phyloP scores from a whole-genome alignment of 1,140 invertebrate species.

The Drosophila tristis region DNA sequence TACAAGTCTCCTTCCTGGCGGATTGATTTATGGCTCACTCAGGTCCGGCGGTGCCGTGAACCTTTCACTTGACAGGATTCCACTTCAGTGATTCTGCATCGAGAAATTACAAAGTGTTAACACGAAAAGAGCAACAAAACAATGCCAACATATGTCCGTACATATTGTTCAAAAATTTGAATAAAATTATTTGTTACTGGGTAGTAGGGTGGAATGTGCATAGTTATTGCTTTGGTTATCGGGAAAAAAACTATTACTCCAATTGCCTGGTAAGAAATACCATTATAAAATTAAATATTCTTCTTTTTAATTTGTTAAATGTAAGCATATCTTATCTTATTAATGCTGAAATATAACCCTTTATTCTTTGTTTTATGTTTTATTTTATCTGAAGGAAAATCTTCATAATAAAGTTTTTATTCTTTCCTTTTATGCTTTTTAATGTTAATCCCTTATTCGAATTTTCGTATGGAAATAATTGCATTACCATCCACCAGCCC shows the following conservation, averaged over 20 bases:
- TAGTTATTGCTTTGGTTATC: slow-evolving; percentile 1
- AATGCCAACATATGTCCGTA: slow-evolving; percentile 48
- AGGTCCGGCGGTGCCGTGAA: slow-evolving; percentile 24
- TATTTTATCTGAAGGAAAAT: too few relatives aligned
- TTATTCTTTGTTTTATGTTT: too few relatives aligned
- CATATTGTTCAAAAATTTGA: slow-evolving; percentile 34
- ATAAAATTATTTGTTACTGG: slow-evolving; percentile 1
- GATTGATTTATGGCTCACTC: slow-evolving; percentile 75
- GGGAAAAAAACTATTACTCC: too few relatives aligned
- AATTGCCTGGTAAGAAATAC: background rate
- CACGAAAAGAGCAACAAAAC: slow-evolving; percentile 61
- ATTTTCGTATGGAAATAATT: background rate
- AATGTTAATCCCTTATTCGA: too few relatives aligned
- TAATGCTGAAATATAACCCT: slow-evolving; percentile 1
- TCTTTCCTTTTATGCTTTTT: background rate
- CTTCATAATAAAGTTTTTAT: background rate
- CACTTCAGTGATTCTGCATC: slow-evolving; percentile 71
- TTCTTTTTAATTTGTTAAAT: background rate
- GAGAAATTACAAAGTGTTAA: slow-evolving; percentile 81
- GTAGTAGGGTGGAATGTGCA: background rate
- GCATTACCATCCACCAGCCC: too few relatives aligned
- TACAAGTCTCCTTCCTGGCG: slow-evolving; percentile 42
- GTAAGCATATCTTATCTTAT: background rate
- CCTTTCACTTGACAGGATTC: slow-evolving; percentile 74
- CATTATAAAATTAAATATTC: background rate